Evolutionary conservation across 2,888 invertebrate species (phyloP).

Genomic region (Elysia crispata): DNA sequence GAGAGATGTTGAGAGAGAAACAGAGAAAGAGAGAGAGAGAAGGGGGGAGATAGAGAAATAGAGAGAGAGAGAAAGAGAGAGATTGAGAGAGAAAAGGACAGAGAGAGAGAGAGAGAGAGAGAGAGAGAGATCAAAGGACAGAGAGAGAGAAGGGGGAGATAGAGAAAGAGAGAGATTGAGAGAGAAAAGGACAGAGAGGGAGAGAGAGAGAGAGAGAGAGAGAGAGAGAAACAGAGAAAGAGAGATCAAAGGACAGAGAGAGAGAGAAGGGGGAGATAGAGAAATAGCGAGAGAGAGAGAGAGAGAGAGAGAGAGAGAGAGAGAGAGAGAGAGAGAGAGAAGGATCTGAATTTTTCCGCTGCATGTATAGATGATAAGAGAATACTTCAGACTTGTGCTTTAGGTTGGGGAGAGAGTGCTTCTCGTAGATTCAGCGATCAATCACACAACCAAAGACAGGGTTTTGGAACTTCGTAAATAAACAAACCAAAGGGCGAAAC

Average conservation of each 20-base stretch:
- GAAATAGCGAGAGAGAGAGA: constrained; percentile 1
- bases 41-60: background rate
- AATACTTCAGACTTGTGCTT: too few species aligned
- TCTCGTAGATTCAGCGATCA: too few species aligned
- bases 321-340: background rate
- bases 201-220: background rate
- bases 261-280: background rate
- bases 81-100: too few species aligned
- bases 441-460: too few species aligned
- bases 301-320: background rate
- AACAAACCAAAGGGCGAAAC: too few species aligned
- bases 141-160: background rate
- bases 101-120: background rate
- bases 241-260: background rate
- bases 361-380: too few species aligned
- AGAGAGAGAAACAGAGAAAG: background rate
- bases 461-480: too few species aligned
- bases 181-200: background rate
- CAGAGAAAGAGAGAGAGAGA: too few species aligned
- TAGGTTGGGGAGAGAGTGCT: too few species aligned
- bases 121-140: background rate
- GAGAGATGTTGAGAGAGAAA: background rate
- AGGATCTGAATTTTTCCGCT: background rate
- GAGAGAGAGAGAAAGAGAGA: constrained; percentile 10
- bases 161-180: background rate